phyloP scores from a whole-genome alignment of 2,888 invertebrate species.

The Aphelenchoides bicaudatus region DNA sequence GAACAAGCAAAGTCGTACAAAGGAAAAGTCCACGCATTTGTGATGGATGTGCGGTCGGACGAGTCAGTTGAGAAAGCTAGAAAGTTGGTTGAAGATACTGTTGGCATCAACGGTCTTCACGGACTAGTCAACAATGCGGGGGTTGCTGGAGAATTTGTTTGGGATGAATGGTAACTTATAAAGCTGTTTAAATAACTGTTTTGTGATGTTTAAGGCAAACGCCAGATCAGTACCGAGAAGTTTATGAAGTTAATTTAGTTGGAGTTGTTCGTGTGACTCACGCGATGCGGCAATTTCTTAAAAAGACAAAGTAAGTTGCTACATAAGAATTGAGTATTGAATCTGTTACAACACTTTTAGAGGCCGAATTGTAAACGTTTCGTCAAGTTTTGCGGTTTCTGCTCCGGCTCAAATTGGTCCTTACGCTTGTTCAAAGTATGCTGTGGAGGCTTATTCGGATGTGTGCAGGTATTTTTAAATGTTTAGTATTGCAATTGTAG shows the following conservation, averaged over 20 bases:
- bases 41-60: slow-evolving; percentile 49
- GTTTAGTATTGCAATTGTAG: not conserved
- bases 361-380: slow-evolving; percentile 62
- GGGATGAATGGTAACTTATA: slow-evolving; percentile 59
- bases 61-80: slow-evolving; percentile 41
- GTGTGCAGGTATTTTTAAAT: slow-evolving; percentile 39
- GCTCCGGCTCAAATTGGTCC: slow-evolving; percentile 54
- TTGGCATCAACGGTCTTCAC: slow-evolving; percentile 43
- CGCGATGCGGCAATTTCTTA: slow-evolving; percentile 46
- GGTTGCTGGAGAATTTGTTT: slow-evolving; percentile 48
- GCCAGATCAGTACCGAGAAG: not conserved
- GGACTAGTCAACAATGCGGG: slow-evolving; percentile 59
- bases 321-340: no score
- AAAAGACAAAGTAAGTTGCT: slow-evolving; percentile 39
- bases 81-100: slow-evolving; percentile 37
- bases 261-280: slow-evolving; percentile 60
- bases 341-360: no score
- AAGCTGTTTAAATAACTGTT: slow-evolving; percentile 53
- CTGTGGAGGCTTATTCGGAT: slow-evolving; percentile 53
- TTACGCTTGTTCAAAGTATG: slow-evolving; percentile 53
- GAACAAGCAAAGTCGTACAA: slow-evolving; percentile 25
- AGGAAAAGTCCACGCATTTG: slow-evolving; percentile 36
- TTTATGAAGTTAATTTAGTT: slow-evolving; percentile 51
- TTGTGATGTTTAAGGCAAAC: not conserved
- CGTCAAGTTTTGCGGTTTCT: slow-evolving; percentile 61